Evolutionary conservation across 2,888 invertebrate genomes (phyloP).

Genomic region (Abrostola tripartita): DNA sequence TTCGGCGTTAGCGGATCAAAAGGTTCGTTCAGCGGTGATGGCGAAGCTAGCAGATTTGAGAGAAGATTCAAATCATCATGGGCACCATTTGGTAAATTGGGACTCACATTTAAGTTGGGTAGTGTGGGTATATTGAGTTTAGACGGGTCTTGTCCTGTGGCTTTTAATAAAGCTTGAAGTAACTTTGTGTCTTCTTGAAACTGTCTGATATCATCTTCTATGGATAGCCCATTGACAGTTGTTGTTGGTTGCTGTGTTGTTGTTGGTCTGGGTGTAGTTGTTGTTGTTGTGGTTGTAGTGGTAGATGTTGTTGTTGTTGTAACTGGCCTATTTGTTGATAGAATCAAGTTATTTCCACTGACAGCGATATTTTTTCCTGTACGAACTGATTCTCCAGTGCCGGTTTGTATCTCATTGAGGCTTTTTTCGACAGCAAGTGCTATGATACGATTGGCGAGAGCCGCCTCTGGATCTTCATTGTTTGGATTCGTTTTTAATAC

Average conservation of each 20-base stretch:
- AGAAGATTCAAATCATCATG: conserved; percentile 75
- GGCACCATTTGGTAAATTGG: conserved; percentile 61
- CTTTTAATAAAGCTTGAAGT: conserved; percentile 82
- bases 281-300: conserved; percentile 64
- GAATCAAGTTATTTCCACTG: conserved; percentile 66
- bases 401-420: conserved; percentile 80
- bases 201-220: conserved; percentile 84
- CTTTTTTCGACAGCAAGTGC: conserved; percentile 87
- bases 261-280: conserved; percentile 55
- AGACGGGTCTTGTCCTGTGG: conserved; percentile 83
- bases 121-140: conserved; percentile 82
- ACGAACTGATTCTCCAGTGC: conserved; percentile 66
- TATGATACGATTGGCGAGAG: conserved; percentile 87
- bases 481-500: conserved; percentile 77
- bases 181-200: conserved; percentile 85
- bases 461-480: conserved; percentile 80
- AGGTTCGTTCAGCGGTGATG: conserved; percentile 77
- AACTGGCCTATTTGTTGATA: conserved; percentile 59
- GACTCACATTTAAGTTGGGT: conserved; percentile 76
- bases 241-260: conserved; percentile 72
- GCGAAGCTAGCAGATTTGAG: conserved; percentile 77
- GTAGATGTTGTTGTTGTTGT: conserved; percentile 65
- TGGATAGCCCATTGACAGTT: conserved; percentile 65
- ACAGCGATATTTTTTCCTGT: conserved; percentile 71
- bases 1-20: conserved; percentile 75